A percentile compares a stretch with the other conserved stretches of the same genome.
phyloP scores from a whole-genome alignment of 2,113 vertebrate genomes.

The Psettodes erumei region DNA sequence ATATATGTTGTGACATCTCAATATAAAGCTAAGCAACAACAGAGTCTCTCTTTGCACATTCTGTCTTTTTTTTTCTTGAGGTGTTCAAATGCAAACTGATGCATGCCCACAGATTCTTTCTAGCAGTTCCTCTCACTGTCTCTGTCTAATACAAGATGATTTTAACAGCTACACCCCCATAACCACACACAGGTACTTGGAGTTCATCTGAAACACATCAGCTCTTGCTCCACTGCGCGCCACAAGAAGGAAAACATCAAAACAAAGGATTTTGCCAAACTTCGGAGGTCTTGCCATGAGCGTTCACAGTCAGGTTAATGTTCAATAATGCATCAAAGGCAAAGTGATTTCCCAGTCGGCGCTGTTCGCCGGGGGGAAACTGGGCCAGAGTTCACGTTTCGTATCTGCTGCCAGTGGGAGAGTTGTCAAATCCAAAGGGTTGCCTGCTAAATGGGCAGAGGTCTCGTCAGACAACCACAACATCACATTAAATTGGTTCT shows the following conservation, averaged over 20 bases:
- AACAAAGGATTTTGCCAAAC: constrained; percentile 18
- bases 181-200: neutral
- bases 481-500: constrained; percentile 28
- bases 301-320: constrained; percentile 14
- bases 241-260: neutral
- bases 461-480: constrained; percentile 1
- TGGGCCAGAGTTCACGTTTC: constrained; percentile 35
- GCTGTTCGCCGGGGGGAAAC: constrained; percentile 19
- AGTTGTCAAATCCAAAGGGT: constrained; percentile 23
- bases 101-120: neutral
- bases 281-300: neutral
- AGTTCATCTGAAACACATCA: constrained; percentile 3
- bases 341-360: constrained; percentile 17
- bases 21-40: neutral
- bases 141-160: constrained; percentile 4
- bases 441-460: constrained; percentile 23
- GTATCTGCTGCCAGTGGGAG: constrained; percentile 23
- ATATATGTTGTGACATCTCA: constrained; percentile 5
- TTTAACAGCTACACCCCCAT: neutral
- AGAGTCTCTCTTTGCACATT: neutral
- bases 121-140: neutral
- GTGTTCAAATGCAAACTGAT: too few relatives aligned
- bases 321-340: constrained; percentile 33
- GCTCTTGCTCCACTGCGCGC: neutral
- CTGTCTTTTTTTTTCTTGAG: too few relatives aligned